phyloP scores from a whole-genome alignment of 1,140 invertebrate species.

The Zaprionus vittiger region DNA sequence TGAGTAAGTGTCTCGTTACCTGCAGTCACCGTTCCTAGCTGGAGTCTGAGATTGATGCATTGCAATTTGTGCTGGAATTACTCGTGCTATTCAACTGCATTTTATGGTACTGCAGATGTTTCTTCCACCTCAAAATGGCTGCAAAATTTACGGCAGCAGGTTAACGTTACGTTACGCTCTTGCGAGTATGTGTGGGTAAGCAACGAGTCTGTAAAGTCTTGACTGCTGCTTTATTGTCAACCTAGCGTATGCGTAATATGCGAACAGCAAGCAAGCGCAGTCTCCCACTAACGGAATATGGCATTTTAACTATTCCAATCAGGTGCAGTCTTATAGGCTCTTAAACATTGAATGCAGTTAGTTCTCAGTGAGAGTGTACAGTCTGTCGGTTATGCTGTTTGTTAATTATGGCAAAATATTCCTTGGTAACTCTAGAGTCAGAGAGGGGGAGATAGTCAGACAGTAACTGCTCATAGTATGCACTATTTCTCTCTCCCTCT shows the following conservation, averaged over 20 bases:
- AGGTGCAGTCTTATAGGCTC: not conserved
- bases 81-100: conserved; percentile 66
- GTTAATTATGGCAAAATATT: not conserved
- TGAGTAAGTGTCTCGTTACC: conserved; percentile 62
- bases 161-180: conserved; percentile 30
- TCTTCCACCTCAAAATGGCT: conserved; percentile 46
- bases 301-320: conserved; percentile 32
- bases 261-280: conserved; percentile 19
- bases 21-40: conserved; percentile 42
- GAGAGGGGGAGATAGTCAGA: not conserved
- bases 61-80: conserved; percentile 73
- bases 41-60: conserved; percentile 72
- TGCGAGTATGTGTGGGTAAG: conserved; percentile 4
- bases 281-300: conserved; percentile 24
- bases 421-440: not conserved
- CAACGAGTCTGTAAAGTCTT: conserved; percentile 17
- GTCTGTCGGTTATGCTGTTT: not conserved
- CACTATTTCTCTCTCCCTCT: not conserved
- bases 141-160: conserved; percentile 63
- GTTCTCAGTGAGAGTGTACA: not conserved
- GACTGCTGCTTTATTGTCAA: conserved; percentile 25
- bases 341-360: not conserved
- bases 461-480: not conserved
- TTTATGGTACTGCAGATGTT: conserved; percentile 67
- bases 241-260: conserved; percentile 58